Percentiles rank a stretch among this genome's conserved stretches.
These are phyloP conservation scores for Apus apus DNA, from an alignment of 2,113 vertebrate genomes.

Conservation along the genomic window DNA sequence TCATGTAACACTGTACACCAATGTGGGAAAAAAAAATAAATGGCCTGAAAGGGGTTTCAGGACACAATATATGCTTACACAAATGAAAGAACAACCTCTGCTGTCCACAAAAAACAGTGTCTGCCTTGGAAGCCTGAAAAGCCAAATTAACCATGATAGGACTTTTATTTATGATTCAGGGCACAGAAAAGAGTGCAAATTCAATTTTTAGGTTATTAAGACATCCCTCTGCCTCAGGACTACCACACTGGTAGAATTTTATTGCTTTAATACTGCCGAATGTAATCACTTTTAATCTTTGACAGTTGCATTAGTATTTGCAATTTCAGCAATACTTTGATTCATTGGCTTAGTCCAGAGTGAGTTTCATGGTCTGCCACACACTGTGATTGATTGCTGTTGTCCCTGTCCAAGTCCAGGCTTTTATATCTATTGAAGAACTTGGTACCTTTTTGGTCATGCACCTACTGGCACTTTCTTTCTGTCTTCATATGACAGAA, in stretches of 20 bases:
- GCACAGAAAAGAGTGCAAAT: slow-evolving; percentile 3
- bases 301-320: background rate
- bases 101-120: background rate
- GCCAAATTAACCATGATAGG: background rate
- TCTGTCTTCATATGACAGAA: slow-evolving; percentile 43
- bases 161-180: slow-evolving; percentile 11
- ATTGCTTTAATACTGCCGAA: background rate
- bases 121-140: background rate
- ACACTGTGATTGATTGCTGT: background rate
- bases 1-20: background rate
- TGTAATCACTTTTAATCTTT: slow-evolving; percentile 2
- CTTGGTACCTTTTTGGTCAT: slow-evolving; percentile 8
- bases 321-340: background rate
- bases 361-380: background rate
- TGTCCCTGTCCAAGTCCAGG: background rate
- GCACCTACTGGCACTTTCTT: slow-evolving; percentile 22
- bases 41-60: background rate
- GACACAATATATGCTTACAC: background rate
- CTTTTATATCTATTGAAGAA: slow-evolving; percentile 24
- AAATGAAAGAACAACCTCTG: background rate
- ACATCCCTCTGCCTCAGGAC: background rate
- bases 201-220: slow-evolving; percentile 17
- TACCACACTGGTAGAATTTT: background rate
- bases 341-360: background rate
- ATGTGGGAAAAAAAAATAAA: background rate